phyloP scores from a whole-genome alignment of 2,797 vertebrate species.

The Gymnocypris eckloni region DNA sequence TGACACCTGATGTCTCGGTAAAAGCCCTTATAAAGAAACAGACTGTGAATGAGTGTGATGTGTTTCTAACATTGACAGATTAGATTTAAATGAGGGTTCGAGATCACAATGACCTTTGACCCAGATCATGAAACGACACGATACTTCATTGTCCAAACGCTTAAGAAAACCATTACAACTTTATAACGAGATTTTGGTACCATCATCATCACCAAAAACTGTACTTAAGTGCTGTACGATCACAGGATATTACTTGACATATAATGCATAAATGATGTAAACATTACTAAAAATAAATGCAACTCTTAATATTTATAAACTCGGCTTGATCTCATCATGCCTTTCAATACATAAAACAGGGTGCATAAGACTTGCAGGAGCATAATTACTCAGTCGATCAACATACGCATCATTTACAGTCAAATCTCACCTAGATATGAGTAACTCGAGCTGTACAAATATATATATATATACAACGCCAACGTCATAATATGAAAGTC shows the following conservation, averaged over 20 bases:
- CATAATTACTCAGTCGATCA: not conserved
- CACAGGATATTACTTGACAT: not conserved
- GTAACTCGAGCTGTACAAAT: constrained; percentile 12
- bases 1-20: not conserved
- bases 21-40: not conserved
- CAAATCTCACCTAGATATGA: not conserved
- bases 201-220: not conserved
- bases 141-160: not conserved
- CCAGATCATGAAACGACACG: not conserved
- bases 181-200: not conserved
- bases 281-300: constrained; percentile 24
- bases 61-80: not conserved
- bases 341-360: not conserved
- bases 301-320: constrained; percentile 11
- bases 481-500: constrained; percentile 14
- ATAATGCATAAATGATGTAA: not conserved
- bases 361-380: constrained; percentile 1
- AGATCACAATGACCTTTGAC: not conserved
- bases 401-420: constrained; percentile 8
- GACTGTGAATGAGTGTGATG: not conserved
- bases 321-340: not conserved
- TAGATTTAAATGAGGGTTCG: not conserved
- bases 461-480: constrained; percentile 25
- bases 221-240: not conserved
- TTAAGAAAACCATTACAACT: not conserved